Evolutionary conservation across 1,140 invertebrate species (phyloP).

Genomic region (Bombyx mori): DNA sequence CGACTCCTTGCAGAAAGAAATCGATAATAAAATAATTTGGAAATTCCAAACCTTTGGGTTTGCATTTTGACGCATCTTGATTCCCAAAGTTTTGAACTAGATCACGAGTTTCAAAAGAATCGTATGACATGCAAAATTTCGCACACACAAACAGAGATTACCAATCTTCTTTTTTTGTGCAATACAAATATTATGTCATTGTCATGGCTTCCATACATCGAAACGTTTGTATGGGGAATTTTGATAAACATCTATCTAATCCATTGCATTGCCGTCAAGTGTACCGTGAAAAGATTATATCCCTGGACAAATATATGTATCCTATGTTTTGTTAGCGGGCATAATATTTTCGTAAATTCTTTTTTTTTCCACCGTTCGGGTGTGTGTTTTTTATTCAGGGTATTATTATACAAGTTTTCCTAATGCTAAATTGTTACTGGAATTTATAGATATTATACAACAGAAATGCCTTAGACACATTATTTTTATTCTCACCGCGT

Average conservation of each 20-base stretch:
- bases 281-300: conserved; percentile 26
- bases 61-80: too few species aligned
- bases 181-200: conserved; percentile 29
- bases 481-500: too few species aligned
- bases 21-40: too few species aligned
- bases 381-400: background rate
- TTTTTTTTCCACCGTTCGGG: too few species aligned
- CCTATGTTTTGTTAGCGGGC: conserved; percentile 1
- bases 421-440: too few species aligned
- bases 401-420: background rate
- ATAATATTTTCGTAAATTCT: too few species aligned
- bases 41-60: too few species aligned
- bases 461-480: too few species aligned
- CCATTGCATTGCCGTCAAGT: conserved; percentile 29
- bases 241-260: conserved; percentile 31
- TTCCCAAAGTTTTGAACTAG: too few species aligned
- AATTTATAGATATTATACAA: too few species aligned
- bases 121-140: conserved; percentile 26
- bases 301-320: conserved; percentile 20
- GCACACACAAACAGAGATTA: conserved; percentile 18
- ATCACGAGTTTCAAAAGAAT: conserved; percentile 8
- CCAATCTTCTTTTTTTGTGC: conserved; percentile 8
- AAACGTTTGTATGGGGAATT: conserved; percentile 27
- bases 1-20: too few species aligned
- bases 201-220: conserved; percentile 13